Conservation (phyloP, 2,797 vertebrate species). For the Notolabrus celidotus region DNA sequence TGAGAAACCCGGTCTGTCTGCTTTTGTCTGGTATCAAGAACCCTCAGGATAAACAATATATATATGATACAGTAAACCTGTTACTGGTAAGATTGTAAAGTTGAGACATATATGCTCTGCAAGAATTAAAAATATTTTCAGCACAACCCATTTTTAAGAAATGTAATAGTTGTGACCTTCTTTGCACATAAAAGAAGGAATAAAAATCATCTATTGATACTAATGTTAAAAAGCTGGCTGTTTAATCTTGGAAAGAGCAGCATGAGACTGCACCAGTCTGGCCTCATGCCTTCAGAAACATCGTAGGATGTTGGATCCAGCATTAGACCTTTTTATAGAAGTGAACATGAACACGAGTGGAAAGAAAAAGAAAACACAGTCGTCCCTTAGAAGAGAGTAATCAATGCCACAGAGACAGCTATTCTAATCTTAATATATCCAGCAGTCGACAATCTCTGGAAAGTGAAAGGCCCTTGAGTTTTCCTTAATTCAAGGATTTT, state of each 20-base stretch:
- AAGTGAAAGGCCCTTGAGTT: constrained; percentile 84
- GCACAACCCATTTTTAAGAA: not conserved
- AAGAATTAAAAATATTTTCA: not conserved
- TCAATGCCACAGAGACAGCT: constrained; percentile 71
- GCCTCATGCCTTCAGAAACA: constrained; percentile 17
- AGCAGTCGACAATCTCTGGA: constrained; percentile 81
- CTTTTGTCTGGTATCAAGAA: not conserved
- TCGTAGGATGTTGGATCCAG: constrained; percentile 14
- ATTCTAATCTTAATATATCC: constrained; percentile 76
- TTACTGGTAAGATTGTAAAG: not conserved
- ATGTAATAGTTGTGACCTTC: not conserved
- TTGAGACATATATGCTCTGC: not conserved
- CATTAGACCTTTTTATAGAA: constrained; percentile 60
- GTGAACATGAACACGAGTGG: constrained; percentile 47
- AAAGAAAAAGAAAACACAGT: constrained; percentile 60
- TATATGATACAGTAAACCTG: not conserved
- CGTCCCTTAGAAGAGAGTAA: constrained; percentile 56
- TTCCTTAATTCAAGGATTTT: constrained; percentile 88
- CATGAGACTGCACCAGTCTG: constrained; percentile 2
- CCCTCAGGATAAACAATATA: not conserved
- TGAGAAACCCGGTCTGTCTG: too few relatives aligned
- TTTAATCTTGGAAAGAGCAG: constrained; percentile 8
- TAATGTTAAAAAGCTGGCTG: not conserved
- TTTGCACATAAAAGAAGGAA: not conserved
- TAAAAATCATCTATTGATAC: not conserved